Evolutionary conservation across 1,140 invertebrate species (phyloP), one percentile per base, ranked within the genome.

Genomic region (Hycleus cichorii): DNA sequence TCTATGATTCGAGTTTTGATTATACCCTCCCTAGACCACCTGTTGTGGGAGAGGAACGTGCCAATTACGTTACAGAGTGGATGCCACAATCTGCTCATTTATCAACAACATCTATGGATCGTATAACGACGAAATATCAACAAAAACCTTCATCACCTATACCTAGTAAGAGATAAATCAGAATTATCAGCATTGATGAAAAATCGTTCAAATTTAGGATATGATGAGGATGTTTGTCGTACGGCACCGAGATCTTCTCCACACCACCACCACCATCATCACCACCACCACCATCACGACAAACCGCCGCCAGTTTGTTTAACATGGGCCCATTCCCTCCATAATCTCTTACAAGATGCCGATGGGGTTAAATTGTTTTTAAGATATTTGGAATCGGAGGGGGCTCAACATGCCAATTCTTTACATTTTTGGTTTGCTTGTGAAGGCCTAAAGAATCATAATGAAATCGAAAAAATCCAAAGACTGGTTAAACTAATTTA

Each of bases 371-470:
- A 85, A 48, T 78, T 95, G 64, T 95, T 95, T 76, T 83, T 86
- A 69, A 81, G 83, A 69, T 95, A 90, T 76, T 81, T 95, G 60
- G 78, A 85, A 65, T 81, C 89, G 66, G 92, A 95, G 74, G 85
- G 87, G 55, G 83, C 83, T 64, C 81, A 83, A 60, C 84, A 89
- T 73, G 83, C 85, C 49, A 85, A 89, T 73, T 80, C 85, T 40
- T 81, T 95, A 59, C 86, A 91, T 70, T 95, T 95, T 76, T 93
- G 90, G 83, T 94, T 93, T 76, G 92, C 91, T 45, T 93, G 91
- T 74, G 86, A 92, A 71, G 93, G 93, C 11, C 81, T 94, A 54
- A 90, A 91, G 68, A 86, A 88, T 69, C 85, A 90, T 69, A 78
- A 80, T 58, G 85, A 89, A 73, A 81, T 81, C 3, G 80, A 83